Evolutionary conservation across 1,140 invertebrate genomes (phyloP).

Genomic region (Pentalonia nigronervosa): DNA sequence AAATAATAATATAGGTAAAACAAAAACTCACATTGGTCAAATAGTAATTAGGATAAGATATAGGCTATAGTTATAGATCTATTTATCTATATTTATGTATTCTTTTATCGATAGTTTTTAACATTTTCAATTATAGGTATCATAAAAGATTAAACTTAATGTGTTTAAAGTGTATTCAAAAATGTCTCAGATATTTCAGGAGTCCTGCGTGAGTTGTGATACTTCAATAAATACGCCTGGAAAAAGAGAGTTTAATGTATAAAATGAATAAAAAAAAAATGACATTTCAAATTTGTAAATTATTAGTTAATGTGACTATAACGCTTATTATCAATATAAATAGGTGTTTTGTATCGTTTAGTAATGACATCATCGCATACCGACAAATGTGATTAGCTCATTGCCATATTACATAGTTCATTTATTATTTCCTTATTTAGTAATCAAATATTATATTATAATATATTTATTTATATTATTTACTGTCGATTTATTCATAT

Average conservation of each 20-base stretch:
- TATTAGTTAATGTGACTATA: not conserved
- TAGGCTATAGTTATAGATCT: not conserved
- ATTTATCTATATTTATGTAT: not conserved
- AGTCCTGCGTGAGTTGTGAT: not conserved
- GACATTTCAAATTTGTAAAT: not conserved
- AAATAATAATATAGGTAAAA: not conserved
- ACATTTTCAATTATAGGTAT: not conserved
- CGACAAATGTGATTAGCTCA: constrained; percentile 17
- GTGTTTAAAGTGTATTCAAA: not conserved
- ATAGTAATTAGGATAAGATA: not conserved
- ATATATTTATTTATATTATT: not conserved
- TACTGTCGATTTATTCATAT: not conserved
- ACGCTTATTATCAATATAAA: not conserved
- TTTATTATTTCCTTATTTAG: constrained; percentile 23
- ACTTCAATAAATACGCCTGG: not conserved
- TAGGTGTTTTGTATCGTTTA: constrained; percentile 21
- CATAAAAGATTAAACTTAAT: not conserved
- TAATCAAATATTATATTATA: not conserved
- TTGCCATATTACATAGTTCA: not conserved
- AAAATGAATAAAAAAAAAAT: not conserved
- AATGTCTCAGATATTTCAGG: not conserved
- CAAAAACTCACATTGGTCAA: not conserved
- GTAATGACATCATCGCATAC: constrained; percentile 42
- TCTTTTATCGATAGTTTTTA: not conserved
- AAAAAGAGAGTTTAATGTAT: not conserved